phyloP scores from a whole-genome alignment of 2,888 invertebrate genomes.

The Tenthredo notha region DNA sequence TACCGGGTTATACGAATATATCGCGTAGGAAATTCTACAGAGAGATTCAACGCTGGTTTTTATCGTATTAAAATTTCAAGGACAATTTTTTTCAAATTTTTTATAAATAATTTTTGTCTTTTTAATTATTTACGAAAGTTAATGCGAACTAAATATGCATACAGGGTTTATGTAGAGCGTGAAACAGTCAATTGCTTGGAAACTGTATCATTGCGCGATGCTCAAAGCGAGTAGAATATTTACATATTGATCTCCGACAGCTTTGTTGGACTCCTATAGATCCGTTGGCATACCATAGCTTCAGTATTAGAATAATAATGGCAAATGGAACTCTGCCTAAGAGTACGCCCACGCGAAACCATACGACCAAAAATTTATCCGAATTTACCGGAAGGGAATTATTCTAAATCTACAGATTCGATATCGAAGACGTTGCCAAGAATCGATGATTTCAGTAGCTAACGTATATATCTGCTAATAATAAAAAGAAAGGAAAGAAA shows the following conservation, averaged over 20 bases:
- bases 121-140: neutral
- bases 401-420: neutral
- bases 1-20: neutral
- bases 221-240: slow-evolving; percentile 31
- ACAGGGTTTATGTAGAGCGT: slow-evolving; percentile 11
- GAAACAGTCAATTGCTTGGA: slow-evolving; percentile 40
- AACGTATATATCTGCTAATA: neutral
- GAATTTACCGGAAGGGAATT: slow-evolving; percentile 1
- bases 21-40: neutral
- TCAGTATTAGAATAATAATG: slow-evolving; percentile 40
- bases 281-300: slow-evolving; percentile 23
- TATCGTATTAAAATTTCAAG: neutral
- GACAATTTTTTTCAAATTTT: neutral
- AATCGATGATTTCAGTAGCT: neutral
- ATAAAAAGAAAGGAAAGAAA: neutral
- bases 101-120: neutral
- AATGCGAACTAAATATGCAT: no score
- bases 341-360: slow-evolving; percentile 15
- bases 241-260: slow-evolving; percentile 44
- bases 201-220: slow-evolving; percentile 39
- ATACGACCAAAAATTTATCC: slow-evolving; percentile 12
- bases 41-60: neutral
- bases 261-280: slow-evolving; percentile 41
- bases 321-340: slow-evolving; percentile 44
- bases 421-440: neutral